Percentiles rank a stretch among this genome's conserved stretches.
These are phyloP conservation scores for Numenius phaeopus DNA, from an alignment of 2,797 vertebrate genomes.

Conservation along the genomic window DNA sequence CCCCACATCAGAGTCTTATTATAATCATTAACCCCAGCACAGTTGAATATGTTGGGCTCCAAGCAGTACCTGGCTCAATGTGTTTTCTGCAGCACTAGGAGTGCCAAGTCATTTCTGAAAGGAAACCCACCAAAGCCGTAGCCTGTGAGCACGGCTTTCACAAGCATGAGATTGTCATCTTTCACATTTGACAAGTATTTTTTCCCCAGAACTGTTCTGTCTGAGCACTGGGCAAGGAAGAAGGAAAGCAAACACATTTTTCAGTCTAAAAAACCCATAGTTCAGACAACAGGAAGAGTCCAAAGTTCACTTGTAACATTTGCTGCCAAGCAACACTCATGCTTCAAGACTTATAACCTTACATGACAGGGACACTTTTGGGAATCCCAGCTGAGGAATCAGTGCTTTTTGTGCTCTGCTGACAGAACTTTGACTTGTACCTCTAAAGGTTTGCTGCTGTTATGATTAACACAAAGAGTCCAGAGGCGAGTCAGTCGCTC, in stretches of 20 bases:
- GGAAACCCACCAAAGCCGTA: not conserved
- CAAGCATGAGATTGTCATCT: not conserved
- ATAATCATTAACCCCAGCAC: not conserved
- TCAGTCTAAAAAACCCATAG: rapidly evolving
- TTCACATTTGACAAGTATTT: not conserved
- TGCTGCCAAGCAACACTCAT: not conserved
- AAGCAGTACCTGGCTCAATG: not conserved
- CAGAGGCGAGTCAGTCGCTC: rapidly evolving
- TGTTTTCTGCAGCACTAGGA: not conserved
- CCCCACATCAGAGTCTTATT: not conserved
- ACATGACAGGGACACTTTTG: not conserved
- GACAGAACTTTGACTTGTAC: not conserved
- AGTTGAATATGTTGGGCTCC: not conserved
- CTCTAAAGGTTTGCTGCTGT: not conserved
- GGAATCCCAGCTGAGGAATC: not conserved
- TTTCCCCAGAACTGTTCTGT: not conserved
- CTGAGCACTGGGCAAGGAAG: not conserved
- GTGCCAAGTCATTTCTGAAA: not conserved
- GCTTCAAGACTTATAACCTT: not conserved
- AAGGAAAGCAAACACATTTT: not conserved
- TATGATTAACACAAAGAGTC: not conserved
- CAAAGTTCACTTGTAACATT: not conserved
- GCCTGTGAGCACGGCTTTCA: not conserved
- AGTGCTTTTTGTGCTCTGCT: not conserved
- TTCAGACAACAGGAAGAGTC: not conserved